Evolutionary conservation across 2,888 invertebrate species (phyloP), one percentile per base, ranked within the genome.

Genomic region (Palloptera scutellata): DNA sequence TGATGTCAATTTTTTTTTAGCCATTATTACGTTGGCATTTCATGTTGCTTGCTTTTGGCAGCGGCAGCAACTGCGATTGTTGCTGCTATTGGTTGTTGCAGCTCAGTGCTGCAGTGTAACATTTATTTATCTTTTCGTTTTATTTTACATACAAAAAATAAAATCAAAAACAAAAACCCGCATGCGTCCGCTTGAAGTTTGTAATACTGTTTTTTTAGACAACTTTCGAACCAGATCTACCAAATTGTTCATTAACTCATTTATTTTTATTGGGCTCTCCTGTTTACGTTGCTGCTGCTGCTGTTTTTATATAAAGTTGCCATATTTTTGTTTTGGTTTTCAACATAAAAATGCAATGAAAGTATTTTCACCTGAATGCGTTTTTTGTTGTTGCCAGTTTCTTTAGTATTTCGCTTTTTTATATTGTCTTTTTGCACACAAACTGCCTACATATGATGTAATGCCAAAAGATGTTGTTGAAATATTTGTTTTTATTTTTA

Each of bases 141-240:
- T 6, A 30, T 30, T 30, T 30, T 30, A 30, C 30, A 2, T 30
- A 30, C 30, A 30, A 6, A 30, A 30, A 30, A n/a, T n/a, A n/a
- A 30, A 30, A 30, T 4, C 30, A 30, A 30, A 30, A 30, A 30
- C 30, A 30, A 30, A 30, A 30, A 30, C 30, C 30, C 30, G 30
- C 30, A 30, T 30, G 30, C 30, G 30, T 30, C 30, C 6, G 30
- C 2, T 30, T 30, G 30, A 2, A 30, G 30, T 30, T 30, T 30
- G 6, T 30, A 30, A 30, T 30, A 30, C 30, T 30, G 2, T 30
- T 30, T 30, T 30, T 48, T 48, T 13, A 9, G 40, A n/a, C 58
- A 58, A 58, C 58, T 58, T 58, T 58, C 58, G 43, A 58, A 58
- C 58, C 58, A 58, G 58, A 58, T 58, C 58, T 58, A 42, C 17